Conservation (phyloP, 1,140 invertebrate genomes). For the Pseudomyrmex sp. region DNA sequence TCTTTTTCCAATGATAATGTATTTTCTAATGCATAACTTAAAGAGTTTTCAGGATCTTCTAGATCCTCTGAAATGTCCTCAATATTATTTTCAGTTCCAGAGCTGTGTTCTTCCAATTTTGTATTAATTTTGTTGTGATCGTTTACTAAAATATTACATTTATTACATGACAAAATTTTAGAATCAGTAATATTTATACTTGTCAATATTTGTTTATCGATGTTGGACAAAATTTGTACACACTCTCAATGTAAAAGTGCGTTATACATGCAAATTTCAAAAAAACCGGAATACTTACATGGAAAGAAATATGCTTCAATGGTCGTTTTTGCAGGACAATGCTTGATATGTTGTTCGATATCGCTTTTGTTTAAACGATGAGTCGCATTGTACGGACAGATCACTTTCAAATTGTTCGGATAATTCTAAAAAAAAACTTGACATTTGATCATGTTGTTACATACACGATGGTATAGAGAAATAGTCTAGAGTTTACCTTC, state of each 20-base stretch:
- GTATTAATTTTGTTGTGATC: too few relatives aligned
- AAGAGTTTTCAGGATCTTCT: background rate
- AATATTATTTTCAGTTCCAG: background rate
- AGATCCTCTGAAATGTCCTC: background rate
- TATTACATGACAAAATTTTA: too few relatives aligned
- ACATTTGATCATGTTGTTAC: background rate
- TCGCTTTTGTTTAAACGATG: slow-evolving; percentile 77
- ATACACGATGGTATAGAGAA: background rate
- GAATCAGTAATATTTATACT: too few relatives aligned
- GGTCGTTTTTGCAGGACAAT: slow-evolving; percentile 67
- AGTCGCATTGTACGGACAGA: slow-evolving; percentile 80
- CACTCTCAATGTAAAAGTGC: background rate
- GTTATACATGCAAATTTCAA: background rate
- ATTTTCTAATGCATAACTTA: background rate
- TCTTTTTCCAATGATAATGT: background rate
- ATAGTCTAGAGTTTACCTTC: slow-evolving; percentile 75
- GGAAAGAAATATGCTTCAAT: slow-evolving; percentile 52
- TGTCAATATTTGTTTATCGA: background rate
- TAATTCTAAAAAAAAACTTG: slow-evolving; percentile 76
- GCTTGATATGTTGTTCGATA: slow-evolving; percentile 72
- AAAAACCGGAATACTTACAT: slow-evolving; percentile 31
- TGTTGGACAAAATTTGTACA: background rate
- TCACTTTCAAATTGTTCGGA: slow-evolving; percentile 75
- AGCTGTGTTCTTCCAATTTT: background rate
- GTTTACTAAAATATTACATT: too few relatives aligned